Base-by-base conservation (phyloP, 2,113 vertebrate genomes). In the Morphnarchus princeps region DNA sequence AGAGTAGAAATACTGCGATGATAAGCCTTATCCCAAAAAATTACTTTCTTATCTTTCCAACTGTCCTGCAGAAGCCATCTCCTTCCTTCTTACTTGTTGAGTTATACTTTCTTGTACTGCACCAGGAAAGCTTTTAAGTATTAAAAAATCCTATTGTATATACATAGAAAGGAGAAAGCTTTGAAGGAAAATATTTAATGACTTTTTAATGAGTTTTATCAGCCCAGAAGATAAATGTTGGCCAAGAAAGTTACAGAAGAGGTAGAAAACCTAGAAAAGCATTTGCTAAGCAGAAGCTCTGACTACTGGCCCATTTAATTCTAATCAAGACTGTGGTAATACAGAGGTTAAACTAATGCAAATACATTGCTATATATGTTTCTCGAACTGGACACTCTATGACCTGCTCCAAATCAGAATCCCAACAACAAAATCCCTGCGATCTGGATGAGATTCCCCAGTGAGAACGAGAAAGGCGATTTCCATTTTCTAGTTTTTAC, bases 341-440 rank as follows among this genome's bases (percentile, higher is more conserved):
- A 2, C 3, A 21, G 28, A 63, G 15, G 26, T 28, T n/a, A 74
- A 59, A 65, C 10, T 40, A 15, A n/a, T 1, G 9, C 4, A 38
- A 36, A 11, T 3, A 0, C 0, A 4, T 15, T 22, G 15, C 18
- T 79, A 5, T 0, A 16, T 7, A 1, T 19, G 24, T n/a, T 83
- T 54, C 34, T 61, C 25, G 47, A 57, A 57, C 45, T 32, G 28
- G 14, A 25, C 21, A 34, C 74, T 45, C 25, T 32, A 15, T 6
- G 11, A 3, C 13, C 43, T 82, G 32, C 38, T 70, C 31, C 77
- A 40, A 70, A 54, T 20, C n/a, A 55, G 15, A 55, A 69, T 32
- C 43, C 31, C 28, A 26, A 2, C 9, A 72, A 28, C 43, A 65
- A 54, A 54, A 89, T 32, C 49, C 45, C 28, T 49, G 32, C 7